Evolutionary conservation across 2,113 vertebrate genomes (phyloP).

Genomic region (Cebidichthys violaceus): DNA sequence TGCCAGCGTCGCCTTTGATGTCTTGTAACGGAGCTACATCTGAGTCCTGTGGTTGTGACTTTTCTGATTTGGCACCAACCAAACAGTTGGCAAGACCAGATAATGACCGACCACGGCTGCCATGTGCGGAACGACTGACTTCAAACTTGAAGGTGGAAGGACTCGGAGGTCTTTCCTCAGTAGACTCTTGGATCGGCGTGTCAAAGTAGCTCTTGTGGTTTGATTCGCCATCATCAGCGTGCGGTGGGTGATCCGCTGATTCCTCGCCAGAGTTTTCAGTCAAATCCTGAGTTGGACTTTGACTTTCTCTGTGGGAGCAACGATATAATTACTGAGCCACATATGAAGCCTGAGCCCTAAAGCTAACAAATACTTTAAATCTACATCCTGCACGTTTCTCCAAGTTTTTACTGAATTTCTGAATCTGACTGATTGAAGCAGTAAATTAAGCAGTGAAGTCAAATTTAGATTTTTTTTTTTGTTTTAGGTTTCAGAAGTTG

Average conservation of each 20-base stretch:
- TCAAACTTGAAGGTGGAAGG: background rate
- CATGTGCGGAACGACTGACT: background rate
- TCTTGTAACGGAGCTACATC: background rate
- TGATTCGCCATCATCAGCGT: background rate
- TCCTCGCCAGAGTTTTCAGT: conserved; percentile 38
- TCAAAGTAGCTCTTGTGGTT: conserved; percentile 16
- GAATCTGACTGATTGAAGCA: background rate
- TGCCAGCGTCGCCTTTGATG: background rate
- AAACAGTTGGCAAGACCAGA: background rate
- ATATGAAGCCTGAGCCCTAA: background rate
- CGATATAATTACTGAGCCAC: background rate
- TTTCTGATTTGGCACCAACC: background rate
- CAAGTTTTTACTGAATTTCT: background rate
- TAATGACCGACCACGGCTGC: background rate
- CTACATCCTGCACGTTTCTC: background rate
- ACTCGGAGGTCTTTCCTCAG: conserved; percentile 16
- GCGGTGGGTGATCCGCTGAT: conserved; percentile 7
- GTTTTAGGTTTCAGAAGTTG: background rate
- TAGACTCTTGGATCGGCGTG: background rate
- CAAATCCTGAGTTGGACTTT: conserved; percentile 36
- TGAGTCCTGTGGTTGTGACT: background rate
- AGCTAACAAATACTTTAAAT: background rate
- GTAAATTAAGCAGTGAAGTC: background rate
- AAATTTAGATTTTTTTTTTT: background rate
- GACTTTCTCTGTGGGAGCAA: conserved; percentile 48